Conservation (phyloP, 2,888 invertebrate genomes). For the Quadroppia sp. region DNA sequence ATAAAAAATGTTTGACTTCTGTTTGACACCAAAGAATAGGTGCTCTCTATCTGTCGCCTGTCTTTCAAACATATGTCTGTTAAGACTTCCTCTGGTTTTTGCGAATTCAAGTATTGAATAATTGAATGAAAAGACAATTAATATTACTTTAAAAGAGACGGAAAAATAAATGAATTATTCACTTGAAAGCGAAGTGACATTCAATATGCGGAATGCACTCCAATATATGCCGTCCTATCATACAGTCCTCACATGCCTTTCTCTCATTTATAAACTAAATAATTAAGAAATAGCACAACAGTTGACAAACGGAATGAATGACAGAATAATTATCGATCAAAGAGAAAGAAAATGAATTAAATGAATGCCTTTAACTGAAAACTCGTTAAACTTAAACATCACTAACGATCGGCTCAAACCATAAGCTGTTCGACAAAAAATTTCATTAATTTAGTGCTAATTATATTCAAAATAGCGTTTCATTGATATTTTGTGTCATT, state of each 20-base stretch:
- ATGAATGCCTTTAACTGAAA: background rate
- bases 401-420: no score
- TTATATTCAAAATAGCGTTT: background rate
- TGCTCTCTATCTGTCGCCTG: no score
- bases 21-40: no score
- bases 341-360: background rate
- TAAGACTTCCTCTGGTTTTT: no score
- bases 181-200: conserved; percentile 26
- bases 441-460: background rate
- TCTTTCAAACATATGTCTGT: no score
- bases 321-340: conserved; percentile 12
- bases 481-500: background rate
- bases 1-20: background rate
- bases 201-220: conserved; percentile 30
- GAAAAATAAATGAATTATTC: conserved; percentile 29
- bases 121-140: conserved; percentile 32
- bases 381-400: background rate
- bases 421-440: no score
- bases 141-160: conserved; percentile 5
- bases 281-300: background rate
- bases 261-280: conserved; percentile 30
- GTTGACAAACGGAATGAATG: conserved; percentile 6
- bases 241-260: conserved; percentile 6
- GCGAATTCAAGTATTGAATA: conserved; percentile 2
- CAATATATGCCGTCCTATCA: background rate